Base-by-base conservation (phyloP, 1,140 invertebrate species). In the Caerostris darwini region DNA sequence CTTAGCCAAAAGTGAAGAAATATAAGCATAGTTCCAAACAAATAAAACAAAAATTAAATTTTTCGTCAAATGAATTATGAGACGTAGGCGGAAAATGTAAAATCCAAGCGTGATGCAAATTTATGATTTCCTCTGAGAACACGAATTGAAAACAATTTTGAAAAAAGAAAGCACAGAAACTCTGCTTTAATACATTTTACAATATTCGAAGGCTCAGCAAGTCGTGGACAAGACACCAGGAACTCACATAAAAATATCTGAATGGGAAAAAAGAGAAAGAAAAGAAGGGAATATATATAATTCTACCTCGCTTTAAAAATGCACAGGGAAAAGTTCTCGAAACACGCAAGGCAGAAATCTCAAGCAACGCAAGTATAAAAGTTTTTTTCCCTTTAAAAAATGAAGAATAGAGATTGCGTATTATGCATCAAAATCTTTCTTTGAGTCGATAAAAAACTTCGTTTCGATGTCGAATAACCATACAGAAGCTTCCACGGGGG, bases 341-440 rank as follows among this genome's bases (percentile, higher is more conserved):
- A 90, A 34, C 69, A 90, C 88, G 88, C 64, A 19, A 90, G 58
- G 17, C 53, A 59, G 88, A 77, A 90, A 88, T 88, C 56, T 88
- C 50, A 85, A 85, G 34, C 71, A 58, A 85, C 17, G 83, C 59
- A 10, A 88, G 59, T 64, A 53, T 71, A 90, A 85, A 50, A 56
- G 71, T 77, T 77, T n/a, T 77, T 90, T 58, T 90, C 34, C 88
- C 19, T 6, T 69, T n/a, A 61, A 67, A 82, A 91, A 92, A 69
- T 77, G 59, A 64, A 85, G 82, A 92, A 92, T 92, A 85, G 82
- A 92, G 77, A 92, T 85, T 92, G 77, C 82, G 61, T 64, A 92
- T 85, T 92, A 92, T 92, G 90, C 90, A 92, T 67, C 58, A 57
- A 85, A 92, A 92, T 92, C 90, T 85, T 77, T 85, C 19, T 92